Evolutionary conservation across 2,888 invertebrate species (phyloP).

Genomic region (Dynastes hyllus): DNA sequence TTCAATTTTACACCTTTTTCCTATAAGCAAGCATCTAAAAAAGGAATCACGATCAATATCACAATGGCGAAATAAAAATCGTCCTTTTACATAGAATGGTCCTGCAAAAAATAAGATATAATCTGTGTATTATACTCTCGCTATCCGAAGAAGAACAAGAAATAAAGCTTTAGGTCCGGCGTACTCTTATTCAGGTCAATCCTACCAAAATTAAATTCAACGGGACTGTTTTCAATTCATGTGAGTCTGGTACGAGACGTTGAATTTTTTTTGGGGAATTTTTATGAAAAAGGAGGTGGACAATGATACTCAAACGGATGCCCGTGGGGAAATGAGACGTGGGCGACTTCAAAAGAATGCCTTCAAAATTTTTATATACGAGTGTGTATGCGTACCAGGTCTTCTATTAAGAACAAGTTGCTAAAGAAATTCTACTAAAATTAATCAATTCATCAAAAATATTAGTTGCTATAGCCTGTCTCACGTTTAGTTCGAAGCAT

Average conservation of each 20-base stretch:
- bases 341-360: background rate
- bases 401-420: no score
- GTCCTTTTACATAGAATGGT: slow-evolving; percentile 4
- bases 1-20: slow-evolving; percentile 30
- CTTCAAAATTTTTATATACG: background rate
- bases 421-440: no score
- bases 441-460: no score
- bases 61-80: slow-evolving; percentile 19
- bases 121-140: slow-evolving; percentile 59
- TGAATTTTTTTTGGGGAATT: slow-evolving; percentile 56
- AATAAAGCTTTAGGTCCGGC: slow-evolving; percentile 57
- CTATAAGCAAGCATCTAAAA: no score
- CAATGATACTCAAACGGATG: slow-evolving; percentile 56
- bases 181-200: slow-evolving; percentile 55
- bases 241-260: slow-evolving; percentile 48
- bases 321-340: slow-evolving; percentile 56
- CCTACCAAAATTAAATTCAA: slow-evolving; percentile 58
- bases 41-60: slow-evolving; percentile 24
- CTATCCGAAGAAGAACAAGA: slow-evolving; percentile 47
- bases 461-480: no score
- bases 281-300: slow-evolving; percentile 59
- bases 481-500: no score
- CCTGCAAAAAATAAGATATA: slow-evolving; percentile 55
- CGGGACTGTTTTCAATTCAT: slow-evolving; percentile 56
- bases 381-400: no score